A percentile compares a stretch with the other conserved stretches of the same genome.
These are phyloP conservation scores for Myanophis thanlyinensis DNA, from an alignment of 2,113 vertebrate genomes.

Conservation along the genomic window DNA sequence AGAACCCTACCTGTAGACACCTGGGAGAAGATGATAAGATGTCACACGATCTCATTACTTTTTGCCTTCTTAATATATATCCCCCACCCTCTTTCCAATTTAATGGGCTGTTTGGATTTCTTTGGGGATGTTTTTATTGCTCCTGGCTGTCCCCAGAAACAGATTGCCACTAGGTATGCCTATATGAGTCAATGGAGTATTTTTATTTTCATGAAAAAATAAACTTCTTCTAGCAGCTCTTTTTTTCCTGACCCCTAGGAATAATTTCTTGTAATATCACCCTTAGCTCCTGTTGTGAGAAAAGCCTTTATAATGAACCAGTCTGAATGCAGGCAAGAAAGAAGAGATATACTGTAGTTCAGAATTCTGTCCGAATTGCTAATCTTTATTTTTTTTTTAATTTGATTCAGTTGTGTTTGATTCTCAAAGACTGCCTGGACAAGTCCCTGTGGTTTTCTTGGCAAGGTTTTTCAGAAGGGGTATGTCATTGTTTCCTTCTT, in stretches of 20 bases:
- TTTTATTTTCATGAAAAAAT: neutral
- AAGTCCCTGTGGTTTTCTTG: no score
- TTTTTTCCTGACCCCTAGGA: neutral
- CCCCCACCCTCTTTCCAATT: no score
- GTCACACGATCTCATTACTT: neutral
- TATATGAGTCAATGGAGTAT: neutral
- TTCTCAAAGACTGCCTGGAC: no score
- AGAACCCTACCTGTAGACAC: neutral
- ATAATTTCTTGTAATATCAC: neutral
- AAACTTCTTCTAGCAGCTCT: neutral
- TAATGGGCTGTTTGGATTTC: no score
- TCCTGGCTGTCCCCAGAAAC: neutral
- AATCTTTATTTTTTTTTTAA: neutral
- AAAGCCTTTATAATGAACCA: neutral
- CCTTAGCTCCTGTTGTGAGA: neutral
- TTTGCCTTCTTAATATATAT: neutral
- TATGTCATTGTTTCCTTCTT: no score
- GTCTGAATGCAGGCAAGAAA: neutral
- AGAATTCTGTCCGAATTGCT: neutral
- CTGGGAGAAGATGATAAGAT: neutral
- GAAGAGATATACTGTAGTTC: neutral
- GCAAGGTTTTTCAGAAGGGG: no score
- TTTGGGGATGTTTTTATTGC: no score
- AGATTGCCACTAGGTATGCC: neutral
- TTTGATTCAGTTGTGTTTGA: no score